Conservation (phyloP, 2,797 vertebrate species). For the Emys orbicularis region DNA sequence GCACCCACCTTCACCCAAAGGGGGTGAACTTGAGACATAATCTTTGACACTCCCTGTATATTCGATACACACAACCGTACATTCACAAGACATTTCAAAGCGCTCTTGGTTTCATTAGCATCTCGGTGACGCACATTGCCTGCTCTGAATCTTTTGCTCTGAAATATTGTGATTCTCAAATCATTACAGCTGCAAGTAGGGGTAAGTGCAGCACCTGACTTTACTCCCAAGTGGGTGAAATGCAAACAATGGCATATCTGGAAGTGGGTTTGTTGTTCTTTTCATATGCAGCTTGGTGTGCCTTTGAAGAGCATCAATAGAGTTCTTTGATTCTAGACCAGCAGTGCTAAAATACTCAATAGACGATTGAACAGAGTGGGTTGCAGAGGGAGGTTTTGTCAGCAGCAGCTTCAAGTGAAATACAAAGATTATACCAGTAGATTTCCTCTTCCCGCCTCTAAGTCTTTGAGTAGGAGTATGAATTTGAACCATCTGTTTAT, state of each 20-base stretch:
- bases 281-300: constrained; percentile 16
- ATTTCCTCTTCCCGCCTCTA: constrained; percentile 54
- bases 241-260: not conserved
- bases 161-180: constrained; percentile 40
- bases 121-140: constrained; percentile 19
- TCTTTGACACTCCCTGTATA: not conserved
- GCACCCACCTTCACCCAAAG: not conserved
- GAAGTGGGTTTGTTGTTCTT: constrained; percentile 17
- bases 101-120: constrained; percentile 32
- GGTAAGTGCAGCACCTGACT: not conserved
- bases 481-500: constrained; percentile 30
- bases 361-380: constrained; percentile 31
- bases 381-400: constrained; percentile 4
- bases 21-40: not conserved
- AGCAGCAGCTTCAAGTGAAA: constrained; percentile 48
- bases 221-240: not conserved
- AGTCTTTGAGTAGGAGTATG: not conserved
- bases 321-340: constrained; percentile 47
- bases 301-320: constrained; percentile 53
- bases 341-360: constrained; percentile 49
- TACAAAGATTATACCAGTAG: constrained; percentile 14
- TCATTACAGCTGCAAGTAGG: not conserved
- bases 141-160: constrained; percentile 8
- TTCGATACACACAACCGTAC: not conserved
- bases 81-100: constrained; percentile 3